Evolutionary conservation across 2,888 invertebrate species (phyloP).

Genomic region (Tryphoninae sp.): DNA sequence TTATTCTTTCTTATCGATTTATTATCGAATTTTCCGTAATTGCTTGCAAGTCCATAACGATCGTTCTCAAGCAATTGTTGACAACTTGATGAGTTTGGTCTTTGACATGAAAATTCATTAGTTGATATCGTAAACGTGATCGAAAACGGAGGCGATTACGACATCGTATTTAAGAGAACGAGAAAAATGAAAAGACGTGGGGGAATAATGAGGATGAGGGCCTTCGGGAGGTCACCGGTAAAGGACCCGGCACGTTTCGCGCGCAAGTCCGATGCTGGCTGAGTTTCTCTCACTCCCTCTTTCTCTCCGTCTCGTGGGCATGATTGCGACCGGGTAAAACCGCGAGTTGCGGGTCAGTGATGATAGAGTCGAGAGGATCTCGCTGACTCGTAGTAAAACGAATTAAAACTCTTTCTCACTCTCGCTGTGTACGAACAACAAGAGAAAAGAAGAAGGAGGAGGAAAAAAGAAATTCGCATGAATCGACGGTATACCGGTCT

Average conservation of each 20-base stretch:
- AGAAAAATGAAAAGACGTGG: slow-evolving; percentile 11
- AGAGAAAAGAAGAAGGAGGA: slow-evolving; percentile 24
- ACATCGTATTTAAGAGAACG: not conserved
- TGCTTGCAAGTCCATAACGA: no score
- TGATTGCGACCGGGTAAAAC: slow-evolving; percentile 66
- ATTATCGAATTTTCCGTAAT: no score
- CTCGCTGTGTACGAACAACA: slow-evolving; percentile 45
- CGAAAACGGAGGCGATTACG: not conserved
- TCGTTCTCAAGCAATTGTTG: no score
- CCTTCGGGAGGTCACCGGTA: slow-evolving; percentile 44
- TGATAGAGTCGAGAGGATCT: slow-evolving; percentile 67
- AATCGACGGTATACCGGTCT: slow-evolving; percentile 61
- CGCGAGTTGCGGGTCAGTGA: slow-evolving; percentile 67
- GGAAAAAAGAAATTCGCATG: slow-evolving; percentile 41
- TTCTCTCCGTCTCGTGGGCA: slow-evolving; percentile 34
- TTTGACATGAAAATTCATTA: not conserved
- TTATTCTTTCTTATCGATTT: no score
- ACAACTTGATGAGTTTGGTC: not conserved
- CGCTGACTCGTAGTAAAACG: slow-evolving; percentile 62
- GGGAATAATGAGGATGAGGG: slow-evolving; percentile 36
- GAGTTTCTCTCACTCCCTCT: slow-evolving; percentile 6
- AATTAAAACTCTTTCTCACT: slow-evolving; percentile 68
- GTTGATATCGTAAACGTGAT: not conserved
- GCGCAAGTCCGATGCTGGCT: slow-evolving; percentile 27
- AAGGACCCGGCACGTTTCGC: slow-evolving; percentile 62